phyloP scores from a whole-genome alignment of 1,140 invertebrate species.

The Neocloeon triangulifer region DNA sequence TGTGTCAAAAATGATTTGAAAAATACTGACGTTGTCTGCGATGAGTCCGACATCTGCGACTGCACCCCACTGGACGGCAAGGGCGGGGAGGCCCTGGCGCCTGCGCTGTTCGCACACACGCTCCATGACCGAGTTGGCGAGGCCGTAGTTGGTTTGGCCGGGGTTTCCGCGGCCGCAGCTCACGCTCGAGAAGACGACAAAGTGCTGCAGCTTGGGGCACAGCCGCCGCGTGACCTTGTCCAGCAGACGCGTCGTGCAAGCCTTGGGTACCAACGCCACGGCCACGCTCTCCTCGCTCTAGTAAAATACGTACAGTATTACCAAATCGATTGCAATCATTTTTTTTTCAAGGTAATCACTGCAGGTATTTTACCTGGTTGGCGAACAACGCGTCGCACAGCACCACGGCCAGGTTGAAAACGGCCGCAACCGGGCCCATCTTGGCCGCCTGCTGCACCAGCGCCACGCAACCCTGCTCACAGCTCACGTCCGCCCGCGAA shows the following conservation, averaged over 20 bases:
- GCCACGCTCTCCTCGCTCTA: slow-evolving; percentile 26
- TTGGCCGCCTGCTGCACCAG: slow-evolving; percentile 29
- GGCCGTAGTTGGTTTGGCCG: slow-evolving; percentile 73
- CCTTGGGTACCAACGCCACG: slow-evolving; percentile 31
- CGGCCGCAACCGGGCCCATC: slow-evolving; percentile 41
- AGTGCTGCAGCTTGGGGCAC: slow-evolving; percentile 30
- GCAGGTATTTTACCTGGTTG: too few relatives aligned
- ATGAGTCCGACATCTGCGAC: slow-evolving; percentile 45
- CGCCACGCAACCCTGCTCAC: slow-evolving; percentile 20
- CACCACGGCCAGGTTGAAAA: slow-evolving; percentile 56
- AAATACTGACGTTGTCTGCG: slow-evolving; percentile 37
- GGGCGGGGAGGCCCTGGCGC: slow-evolving; percentile 30
- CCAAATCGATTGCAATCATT: too few relatives aligned
- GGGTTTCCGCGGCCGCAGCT: slow-evolving; percentile 71
- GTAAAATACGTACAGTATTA: too few relatives aligned
- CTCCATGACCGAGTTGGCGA: slow-evolving; percentile 51
- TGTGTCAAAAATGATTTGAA: too few relatives aligned
- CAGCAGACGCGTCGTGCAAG: slow-evolving; percentile 29
- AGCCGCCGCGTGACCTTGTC: slow-evolving; percentile 28
- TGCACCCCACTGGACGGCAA: slow-evolving; percentile 48
- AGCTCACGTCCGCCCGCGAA: slow-evolving; percentile 20
- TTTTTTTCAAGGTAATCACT: too few relatives aligned
- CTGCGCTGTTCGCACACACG: slow-evolving; percentile 36
- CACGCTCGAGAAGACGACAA: slow-evolving; percentile 69
- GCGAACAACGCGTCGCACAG: slow-evolving; percentile 33